These are phyloP conservation scores for Fissipunctia ypsillon DNA, from an alignment of 2,888 invertebrate species.

Conservation along the genomic window DNA sequence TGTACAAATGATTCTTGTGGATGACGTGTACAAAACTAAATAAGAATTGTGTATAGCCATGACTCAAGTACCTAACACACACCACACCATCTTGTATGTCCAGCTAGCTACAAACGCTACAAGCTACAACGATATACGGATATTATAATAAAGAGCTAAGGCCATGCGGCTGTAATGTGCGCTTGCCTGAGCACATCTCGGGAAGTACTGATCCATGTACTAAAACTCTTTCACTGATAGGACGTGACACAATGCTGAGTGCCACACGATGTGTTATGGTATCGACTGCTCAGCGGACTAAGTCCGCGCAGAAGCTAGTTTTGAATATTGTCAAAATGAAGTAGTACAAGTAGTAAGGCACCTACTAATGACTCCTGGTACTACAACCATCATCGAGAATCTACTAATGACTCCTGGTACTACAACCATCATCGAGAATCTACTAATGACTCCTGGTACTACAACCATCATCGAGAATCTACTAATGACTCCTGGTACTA, in stretches of 20 bases:
- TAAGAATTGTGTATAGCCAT: not conserved
- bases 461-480: too few species aligned
- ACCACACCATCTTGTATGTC: not conserved
- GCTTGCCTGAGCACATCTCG: not conserved
- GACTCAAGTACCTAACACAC: not conserved
- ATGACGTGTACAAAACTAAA: not conserved
- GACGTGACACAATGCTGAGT: not conserved
- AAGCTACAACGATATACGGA: not conserved
- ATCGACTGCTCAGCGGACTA: not conserved
- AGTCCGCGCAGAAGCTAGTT: not conserved
- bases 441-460: not conserved
- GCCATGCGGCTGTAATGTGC: not conserved
- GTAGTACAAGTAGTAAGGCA: not conserved
- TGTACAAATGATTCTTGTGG: not conserved
- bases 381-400: too few species aligned
- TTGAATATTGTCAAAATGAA: not conserved
- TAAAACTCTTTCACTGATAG: too few species aligned
- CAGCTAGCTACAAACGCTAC: not conserved
- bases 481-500: not conserved
- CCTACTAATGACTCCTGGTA: not conserved
- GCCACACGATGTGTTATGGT: not conserved
- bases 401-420: not conserved
- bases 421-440: too few species aligned
- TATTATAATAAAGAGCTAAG: not conserved
- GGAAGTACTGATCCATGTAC: not conserved